Evolutionary conservation across 2,888 invertebrate genomes (phyloP).

Genomic region (Eupithecia exiguata): DNA sequence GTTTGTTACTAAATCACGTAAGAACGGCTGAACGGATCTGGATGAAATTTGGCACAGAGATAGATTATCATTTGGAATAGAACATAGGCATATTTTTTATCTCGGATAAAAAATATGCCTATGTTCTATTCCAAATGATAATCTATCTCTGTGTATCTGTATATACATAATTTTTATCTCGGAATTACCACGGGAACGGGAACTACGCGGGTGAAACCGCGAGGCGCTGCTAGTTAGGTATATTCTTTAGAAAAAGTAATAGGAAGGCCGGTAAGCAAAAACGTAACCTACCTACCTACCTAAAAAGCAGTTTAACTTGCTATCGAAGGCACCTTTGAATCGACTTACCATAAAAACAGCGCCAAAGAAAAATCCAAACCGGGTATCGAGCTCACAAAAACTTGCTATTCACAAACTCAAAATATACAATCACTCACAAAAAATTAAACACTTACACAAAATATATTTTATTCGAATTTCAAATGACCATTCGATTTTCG

Average conservation of each 20-base stretch:
- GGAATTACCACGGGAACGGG: too few relatives aligned
- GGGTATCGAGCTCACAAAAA: slow-evolving; percentile 61
- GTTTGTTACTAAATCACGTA: too few relatives aligned
- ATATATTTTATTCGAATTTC: slow-evolving; percentile 46
- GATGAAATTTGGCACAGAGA: too few relatives aligned
- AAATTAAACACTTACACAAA: slow-evolving; percentile 28
- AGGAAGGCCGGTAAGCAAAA: slow-evolving; percentile 4
- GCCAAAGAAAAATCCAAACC: slow-evolving; percentile 70
- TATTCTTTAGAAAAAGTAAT: neutral
- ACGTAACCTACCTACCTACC: slow-evolving; percentile 6
- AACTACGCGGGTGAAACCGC: too few relatives aligned
- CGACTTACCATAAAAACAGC: slow-evolving; percentile 73
- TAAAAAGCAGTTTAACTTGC: slow-evolving; percentile 10
- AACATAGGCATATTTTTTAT: too few relatives aligned
- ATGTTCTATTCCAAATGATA: too few relatives aligned
- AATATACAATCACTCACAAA: slow-evolving; percentile 56
- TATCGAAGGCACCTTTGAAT: slow-evolving; percentile 49
- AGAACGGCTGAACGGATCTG: too few relatives aligned
- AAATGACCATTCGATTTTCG: slow-evolving; percentile 47
- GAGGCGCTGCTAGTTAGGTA: too few relatives aligned
- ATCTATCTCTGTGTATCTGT: too few relatives aligned
- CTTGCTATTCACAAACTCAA: slow-evolving; percentile 66
- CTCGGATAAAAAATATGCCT: too few relatives aligned
- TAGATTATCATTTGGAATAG: too few relatives aligned
- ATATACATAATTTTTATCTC: too few relatives aligned